Percentiles rank a stretch among this genome's conserved stretches.
These are phyloP conservation scores for Fundulus diaphanus DNA, from an alignment of 2,797 vertebrate genomes.

Conservation along the genomic window DNA sequence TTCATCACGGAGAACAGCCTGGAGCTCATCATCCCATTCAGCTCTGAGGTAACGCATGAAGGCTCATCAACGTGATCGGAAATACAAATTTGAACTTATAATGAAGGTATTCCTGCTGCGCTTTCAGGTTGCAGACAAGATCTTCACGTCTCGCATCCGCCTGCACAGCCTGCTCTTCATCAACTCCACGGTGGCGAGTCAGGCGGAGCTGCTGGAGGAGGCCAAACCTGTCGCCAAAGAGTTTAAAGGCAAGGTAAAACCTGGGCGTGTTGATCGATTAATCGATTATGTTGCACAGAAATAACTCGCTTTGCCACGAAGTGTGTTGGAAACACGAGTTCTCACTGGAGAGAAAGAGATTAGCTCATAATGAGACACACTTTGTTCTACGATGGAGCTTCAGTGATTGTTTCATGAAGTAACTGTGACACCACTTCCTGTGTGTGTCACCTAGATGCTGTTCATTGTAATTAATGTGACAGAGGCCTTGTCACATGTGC, in stretches of 20 bases:
- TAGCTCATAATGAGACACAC: neutral
- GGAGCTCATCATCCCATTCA: slow-evolving; percentile 87
- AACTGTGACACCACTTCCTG: slow-evolving; percentile 9
- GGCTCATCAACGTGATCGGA: neutral
- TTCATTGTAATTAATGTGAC: slow-evolving; percentile 87
- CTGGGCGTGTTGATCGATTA: neutral
- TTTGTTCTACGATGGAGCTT: neutral
- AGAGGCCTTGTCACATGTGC: slow-evolving; percentile 61
- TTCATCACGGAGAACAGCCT: slow-evolving; percentile 87
- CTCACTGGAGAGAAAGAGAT: neutral
- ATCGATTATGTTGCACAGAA: neutral
- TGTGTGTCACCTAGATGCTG: slow-evolving; percentile 80
- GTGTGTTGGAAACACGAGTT: neutral
- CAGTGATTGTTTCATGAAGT: neutral
- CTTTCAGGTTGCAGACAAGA: slow-evolving; percentile 82
- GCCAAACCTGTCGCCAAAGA: slow-evolving; percentile 70
- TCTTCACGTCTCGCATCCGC: slow-evolving; percentile 85
- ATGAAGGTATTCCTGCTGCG: neutral
- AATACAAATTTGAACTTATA: neutral
- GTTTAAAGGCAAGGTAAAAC: slow-evolving; percentile 86
- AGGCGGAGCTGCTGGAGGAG: slow-evolving; percentile 69
- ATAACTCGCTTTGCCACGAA: neutral
- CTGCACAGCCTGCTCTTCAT: slow-evolving; percentile 90
- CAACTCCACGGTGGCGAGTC: slow-evolving; percentile 80
- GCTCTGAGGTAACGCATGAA: slow-evolving; percentile 75